Conservation (phyloP, 2,113 vertebrate species). For the Leptocoma aspasia region DNA sequence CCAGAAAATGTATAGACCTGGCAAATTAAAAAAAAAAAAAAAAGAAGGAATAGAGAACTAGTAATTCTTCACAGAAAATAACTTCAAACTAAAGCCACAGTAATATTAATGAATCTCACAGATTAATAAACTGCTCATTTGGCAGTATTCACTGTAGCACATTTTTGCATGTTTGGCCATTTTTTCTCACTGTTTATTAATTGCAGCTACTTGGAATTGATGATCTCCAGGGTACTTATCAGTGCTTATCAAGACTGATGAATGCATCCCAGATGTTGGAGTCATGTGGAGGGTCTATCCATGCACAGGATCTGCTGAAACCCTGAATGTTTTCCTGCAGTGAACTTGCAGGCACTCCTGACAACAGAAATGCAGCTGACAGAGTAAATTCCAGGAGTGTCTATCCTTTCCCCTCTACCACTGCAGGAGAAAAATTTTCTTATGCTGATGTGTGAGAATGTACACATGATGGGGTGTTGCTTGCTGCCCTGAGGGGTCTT, state of each 20-base stretch:
- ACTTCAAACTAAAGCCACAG: background rate
- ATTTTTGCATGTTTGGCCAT: background rate
- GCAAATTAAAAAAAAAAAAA: background rate
- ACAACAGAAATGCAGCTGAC: background rate
- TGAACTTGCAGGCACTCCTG: background rate
- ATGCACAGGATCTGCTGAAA: background rate
- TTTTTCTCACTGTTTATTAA: background rate
- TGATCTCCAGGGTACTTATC: background rate
- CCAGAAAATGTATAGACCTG: background rate
- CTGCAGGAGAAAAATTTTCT: background rate
- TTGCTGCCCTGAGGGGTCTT: background rate
- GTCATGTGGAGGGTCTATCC: background rate
- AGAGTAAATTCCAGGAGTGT: background rate
- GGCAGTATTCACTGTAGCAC: background rate
- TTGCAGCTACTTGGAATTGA: background rate
- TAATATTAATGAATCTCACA: background rate
- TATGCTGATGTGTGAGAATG: accelerated
- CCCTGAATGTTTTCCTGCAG: background rate
- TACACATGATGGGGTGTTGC: background rate
- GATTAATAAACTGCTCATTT: background rate
- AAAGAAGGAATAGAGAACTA: background rate
- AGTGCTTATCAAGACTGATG: background rate
- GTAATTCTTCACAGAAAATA: background rate
- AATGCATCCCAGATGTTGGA: background rate
- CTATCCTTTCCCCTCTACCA: background rate